phyloP scores from a whole-genome alignment of 2,888 invertebrate genomes.

The Archips crataeganus region DNA sequence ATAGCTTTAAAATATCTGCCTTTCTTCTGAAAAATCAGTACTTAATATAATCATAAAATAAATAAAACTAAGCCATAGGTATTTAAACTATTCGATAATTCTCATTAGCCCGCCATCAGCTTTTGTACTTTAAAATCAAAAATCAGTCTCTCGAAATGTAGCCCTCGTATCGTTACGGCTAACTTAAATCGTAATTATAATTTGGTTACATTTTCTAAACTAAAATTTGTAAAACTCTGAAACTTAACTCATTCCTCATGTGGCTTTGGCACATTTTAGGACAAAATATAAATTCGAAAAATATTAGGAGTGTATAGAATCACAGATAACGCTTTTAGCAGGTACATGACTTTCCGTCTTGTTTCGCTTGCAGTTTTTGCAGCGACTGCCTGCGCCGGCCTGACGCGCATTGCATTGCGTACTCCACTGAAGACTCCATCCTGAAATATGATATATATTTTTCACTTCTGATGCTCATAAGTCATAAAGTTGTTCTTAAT shows the following conservation, averaged over 20 bases:
- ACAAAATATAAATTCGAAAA: slow-evolving; percentile 26
- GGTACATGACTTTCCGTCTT: slow-evolving; percentile 73
- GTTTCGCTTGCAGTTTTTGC: slow-evolving; percentile 76
- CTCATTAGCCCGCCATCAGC: slow-evolving; percentile 4
- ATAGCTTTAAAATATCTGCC: no score
- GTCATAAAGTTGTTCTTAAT: no score
- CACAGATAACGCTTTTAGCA: slow-evolving; percentile 68
- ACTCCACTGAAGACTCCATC: slow-evolving; percentile 89
- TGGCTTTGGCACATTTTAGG: slow-evolving; percentile 39
- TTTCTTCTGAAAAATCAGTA: not conserved
- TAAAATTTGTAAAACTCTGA: slow-evolving; percentile 22
- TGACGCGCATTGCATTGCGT: slow-evolving; percentile 86
- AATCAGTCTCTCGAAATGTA: slow-evolving; percentile 31
- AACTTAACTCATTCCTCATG: slow-evolving; percentile 11
- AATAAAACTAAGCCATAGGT: not conserved
- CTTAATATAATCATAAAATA: not conserved
- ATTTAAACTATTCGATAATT: not conserved
- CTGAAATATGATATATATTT: slow-evolving; percentile 59
- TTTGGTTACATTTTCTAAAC: slow-evolving; percentile 7
- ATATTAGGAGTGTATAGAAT: slow-evolving; percentile 57
- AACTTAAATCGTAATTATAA: slow-evolving; percentile 26
- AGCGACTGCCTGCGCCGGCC: slow-evolving; percentile 76
- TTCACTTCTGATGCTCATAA: not conserved
- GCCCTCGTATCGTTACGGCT: slow-evolving; percentile 13
- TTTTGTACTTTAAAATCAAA: slow-evolving; percentile 35